These are phyloP conservation scores for Volucella inanis DNA, from an alignment of 2,888 invertebrate genomes.

Conservation along the genomic window DNA sequence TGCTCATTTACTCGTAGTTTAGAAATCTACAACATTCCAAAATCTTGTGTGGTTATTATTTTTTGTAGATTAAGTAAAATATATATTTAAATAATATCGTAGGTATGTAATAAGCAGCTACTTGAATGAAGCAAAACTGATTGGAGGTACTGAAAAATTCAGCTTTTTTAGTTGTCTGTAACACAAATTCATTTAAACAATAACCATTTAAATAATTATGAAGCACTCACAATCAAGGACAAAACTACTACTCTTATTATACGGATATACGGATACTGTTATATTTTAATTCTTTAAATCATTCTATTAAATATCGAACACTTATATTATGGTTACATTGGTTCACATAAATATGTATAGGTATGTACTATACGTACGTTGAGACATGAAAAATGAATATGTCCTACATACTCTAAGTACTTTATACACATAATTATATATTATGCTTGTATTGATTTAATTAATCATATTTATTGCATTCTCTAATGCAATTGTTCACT, in stretches of 20 bases:
- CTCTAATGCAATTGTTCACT: too few species aligned
- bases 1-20: too few species aligned
- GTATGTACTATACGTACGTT: slow-evolving; percentile 35
- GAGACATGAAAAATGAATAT: slow-evolving; percentile 48
- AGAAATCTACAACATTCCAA: too few species aligned
- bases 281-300: slow-evolving; percentile 43
- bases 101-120: too few species aligned
- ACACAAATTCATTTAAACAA: slow-evolving; percentile 36
- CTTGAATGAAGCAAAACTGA: not conserved
- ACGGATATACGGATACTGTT: slow-evolving; percentile 19
- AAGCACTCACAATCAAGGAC: slow-evolving; percentile 60
- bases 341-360: slow-evolving; percentile 43
- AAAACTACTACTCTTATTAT: not conserved
- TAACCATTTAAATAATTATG: slow-evolving; percentile 36
- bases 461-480: not conserved
- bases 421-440: slow-evolving; percentile 7
- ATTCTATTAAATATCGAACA: slow-evolving; percentile 47
- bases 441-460: slow-evolving; percentile 40
- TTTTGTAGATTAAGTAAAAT: too few species aligned
- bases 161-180: slow-evolving; percentile 25
- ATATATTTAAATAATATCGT: too few species aligned
- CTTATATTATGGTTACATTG: slow-evolving; percentile 41
- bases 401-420: not conserved
- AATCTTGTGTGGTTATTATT: too few species aligned
- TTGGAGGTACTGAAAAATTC: slow-evolving; percentile 23